Evolutionary conservation across 1,140 invertebrate species (phyloP).

Genomic region (Plectrocnemia conspersa): DNA sequence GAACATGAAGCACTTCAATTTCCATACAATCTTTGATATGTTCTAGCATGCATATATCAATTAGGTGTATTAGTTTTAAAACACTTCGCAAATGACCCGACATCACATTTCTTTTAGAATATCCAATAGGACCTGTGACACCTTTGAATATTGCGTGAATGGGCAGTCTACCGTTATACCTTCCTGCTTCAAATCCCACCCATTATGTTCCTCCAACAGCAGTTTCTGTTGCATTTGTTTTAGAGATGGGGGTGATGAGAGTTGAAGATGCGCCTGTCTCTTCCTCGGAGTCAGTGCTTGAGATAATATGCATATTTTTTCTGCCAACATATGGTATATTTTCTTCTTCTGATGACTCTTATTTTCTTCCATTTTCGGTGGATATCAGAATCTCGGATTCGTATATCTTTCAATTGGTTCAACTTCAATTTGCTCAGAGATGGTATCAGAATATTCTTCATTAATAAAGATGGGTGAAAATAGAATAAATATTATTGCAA

Average conservation of each 20-base stretch:
- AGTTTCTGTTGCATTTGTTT: no score
- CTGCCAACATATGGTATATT: slow-evolving; percentile 9
- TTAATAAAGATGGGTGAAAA: slow-evolving; percentile 4
- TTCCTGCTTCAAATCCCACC: neutral
- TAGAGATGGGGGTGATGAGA: no score
- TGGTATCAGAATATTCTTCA: slow-evolving; percentile 8
- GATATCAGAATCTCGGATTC: slow-evolving; percentile 2
- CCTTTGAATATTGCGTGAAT: no score
- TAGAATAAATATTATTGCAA: slow-evolving; percentile 10
- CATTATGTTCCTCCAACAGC: slow-evolving; percentile 7
- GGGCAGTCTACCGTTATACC: neutral
- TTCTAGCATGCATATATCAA: no score
- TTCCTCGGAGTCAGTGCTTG: slow-evolving; percentile 9
- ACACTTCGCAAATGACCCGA: neutral
- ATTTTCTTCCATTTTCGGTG: slow-evolving; percentile 1
- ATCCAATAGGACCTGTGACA: no score
- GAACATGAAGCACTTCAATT: no score
- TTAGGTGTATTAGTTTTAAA: no score
- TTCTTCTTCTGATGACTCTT: slow-evolving; percentile 5
- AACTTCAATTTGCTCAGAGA: slow-evolving; percentile 4
- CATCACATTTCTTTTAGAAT: no score
- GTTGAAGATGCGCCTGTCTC: slow-evolving; percentile 2
- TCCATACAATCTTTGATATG: no score
- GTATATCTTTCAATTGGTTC: slow-evolving; percentile 3
- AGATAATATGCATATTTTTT: slow-evolving; percentile 1